Evolutionary conservation across 2,888 invertebrate species (phyloP).

Genomic region (Leucoptera coffeella): DNA sequence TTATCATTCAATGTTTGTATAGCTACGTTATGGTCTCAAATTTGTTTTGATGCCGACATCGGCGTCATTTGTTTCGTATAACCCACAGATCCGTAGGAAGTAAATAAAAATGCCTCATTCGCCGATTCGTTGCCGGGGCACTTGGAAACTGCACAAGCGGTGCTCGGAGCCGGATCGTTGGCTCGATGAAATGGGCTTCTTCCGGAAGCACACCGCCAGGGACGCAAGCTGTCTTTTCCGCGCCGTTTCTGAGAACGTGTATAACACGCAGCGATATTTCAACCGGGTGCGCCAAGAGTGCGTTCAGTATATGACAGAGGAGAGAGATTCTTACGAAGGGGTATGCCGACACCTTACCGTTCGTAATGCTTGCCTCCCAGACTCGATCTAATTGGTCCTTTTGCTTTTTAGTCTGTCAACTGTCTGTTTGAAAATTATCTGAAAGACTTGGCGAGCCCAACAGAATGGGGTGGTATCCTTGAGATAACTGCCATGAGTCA

Average conservation of each 20-base stretch:
- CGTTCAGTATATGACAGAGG: constrained; percentile 63
- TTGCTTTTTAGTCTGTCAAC: constrained; percentile 52
- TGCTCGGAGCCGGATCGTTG: constrained; percentile 62
- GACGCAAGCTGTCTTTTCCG: constrained; percentile 87
- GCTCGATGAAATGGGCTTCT: constrained; percentile 73
- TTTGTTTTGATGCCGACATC: background rate
- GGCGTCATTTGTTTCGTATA: constrained; percentile 48
- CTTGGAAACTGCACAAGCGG: constrained; percentile 43
- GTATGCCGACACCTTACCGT: too few species aligned
- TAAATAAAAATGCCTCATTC: constrained; percentile 33
- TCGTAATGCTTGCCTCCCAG: too few species aligned
- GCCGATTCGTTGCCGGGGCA: constrained; percentile 39
- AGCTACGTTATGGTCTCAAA: constrained; percentile 41
- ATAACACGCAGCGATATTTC: constrained; percentile 64
- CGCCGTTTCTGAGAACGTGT: constrained; percentile 80
- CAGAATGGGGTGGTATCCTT: constrained; percentile 62
- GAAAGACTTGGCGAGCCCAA: constrained; percentile 62
- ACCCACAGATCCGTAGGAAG: constrained; percentile 40
- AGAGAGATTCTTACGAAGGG: constrained; percentile 59
- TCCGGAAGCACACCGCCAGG: constrained; percentile 81
- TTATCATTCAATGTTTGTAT: constrained; percentile 23
- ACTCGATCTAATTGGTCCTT: too few species aligned
- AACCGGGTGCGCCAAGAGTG: constrained; percentile 67
- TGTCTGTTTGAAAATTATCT: constrained; percentile 62
- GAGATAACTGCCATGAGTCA: constrained; percentile 68